Conservation (phyloP, 2,113 vertebrate species). For the Gracilinanus agilis region DNA sequence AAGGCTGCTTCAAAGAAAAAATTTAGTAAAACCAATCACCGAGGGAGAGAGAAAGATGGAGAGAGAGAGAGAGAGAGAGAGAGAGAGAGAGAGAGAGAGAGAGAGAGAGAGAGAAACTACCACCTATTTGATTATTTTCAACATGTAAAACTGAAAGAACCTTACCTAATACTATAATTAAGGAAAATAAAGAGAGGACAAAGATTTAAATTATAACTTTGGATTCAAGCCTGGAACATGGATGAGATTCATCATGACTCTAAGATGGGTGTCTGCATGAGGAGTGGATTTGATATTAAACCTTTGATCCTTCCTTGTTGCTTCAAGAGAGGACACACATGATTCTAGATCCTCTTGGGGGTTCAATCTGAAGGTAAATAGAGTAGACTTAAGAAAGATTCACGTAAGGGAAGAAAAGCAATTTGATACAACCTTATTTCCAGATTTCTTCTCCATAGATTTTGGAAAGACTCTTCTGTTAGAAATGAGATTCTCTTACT, state of each 20-base stretch:
- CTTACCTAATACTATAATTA: not conserved
- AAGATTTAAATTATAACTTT: not conserved
- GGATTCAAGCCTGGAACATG: not conserved
- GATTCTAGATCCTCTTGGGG: too few species aligned
- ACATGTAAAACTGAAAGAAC: not conserved
- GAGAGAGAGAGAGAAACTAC: not conserved
- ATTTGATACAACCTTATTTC: too few species aligned
- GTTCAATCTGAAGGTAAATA: too few species aligned
- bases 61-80: too few species aligned
- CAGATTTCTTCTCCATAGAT: too few species aligned
- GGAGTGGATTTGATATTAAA: too few species aligned
- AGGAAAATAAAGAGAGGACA: not conserved
- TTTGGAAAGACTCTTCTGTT: too few species aligned
- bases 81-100: not conserved
- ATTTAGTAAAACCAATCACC: not conserved
- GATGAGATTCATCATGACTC: not conserved
- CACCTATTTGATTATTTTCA: not conserved
- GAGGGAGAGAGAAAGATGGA: not conserved
- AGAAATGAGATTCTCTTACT: too few species aligned
- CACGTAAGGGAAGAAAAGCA: too few species aligned
- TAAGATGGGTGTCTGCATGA: not conserved
- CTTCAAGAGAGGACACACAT: too few species aligned
- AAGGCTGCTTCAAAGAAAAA: slow-evolving; percentile 1
- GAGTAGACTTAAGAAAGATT: too few species aligned
- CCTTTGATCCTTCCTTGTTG: too few species aligned